Evolutionary conservation across 2,797 vertebrate species (phyloP).

Genomic region (Fistularia commersonii): DNA sequence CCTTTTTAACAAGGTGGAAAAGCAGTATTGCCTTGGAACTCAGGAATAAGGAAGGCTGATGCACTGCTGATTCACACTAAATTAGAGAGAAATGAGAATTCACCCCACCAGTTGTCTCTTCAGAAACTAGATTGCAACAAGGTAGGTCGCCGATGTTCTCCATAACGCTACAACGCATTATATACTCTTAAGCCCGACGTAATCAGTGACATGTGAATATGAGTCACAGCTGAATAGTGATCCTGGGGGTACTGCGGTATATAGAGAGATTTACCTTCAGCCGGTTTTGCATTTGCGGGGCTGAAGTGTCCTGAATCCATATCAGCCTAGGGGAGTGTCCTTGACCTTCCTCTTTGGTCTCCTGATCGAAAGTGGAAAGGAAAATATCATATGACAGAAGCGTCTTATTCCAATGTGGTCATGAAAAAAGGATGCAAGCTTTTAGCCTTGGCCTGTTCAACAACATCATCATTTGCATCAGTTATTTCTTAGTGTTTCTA

Average conservation of each 20-base stretch:
- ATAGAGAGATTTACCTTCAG: conserved; percentile 12
- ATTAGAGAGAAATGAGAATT: conserved; percentile 23
- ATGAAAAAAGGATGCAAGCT: conserved; percentile 2
- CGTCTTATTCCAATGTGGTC: neutral
- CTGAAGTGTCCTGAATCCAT: conserved; percentile 5
- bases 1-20: conserved; percentile 58
- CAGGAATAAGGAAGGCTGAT: conserved; percentile 29
- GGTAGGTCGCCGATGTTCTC: neutral
- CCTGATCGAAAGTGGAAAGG: neutral
- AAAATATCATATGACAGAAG: neutral
- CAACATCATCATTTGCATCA: neutral
- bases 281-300: conserved; percentile 1
- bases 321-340: conserved; percentile 2
- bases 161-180: neutral
- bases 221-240: conserved; percentile 6
- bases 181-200: neutral
- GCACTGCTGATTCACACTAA: conserved; percentile 45
- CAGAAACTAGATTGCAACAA: conserved; percentile 23
- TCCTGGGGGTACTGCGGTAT: conserved; percentile 2
- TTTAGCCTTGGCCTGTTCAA: conserved; percentile 13
- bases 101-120: conserved; percentile 13
- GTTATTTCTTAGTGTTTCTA: too few relatives aligned
- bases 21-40: conserved; percentile 39
- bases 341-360: conserved; percentile 4
- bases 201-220: conserved; percentile 1